phyloP scores from a whole-genome alignment of 2,888 invertebrate species.

The Dorcus hopei region DNA sequence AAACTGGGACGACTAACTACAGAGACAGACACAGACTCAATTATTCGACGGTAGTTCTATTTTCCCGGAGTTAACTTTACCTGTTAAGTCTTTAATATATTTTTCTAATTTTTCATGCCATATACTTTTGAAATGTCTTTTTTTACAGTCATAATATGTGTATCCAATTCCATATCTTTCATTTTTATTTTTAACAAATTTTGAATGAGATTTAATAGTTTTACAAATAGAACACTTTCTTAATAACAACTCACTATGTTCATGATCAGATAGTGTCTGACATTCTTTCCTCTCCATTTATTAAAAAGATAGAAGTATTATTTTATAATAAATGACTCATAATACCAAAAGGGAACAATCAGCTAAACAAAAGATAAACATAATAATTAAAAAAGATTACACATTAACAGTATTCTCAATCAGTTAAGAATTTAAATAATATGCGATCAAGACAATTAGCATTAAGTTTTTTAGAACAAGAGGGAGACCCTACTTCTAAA shows the following conservation, averaged over 20 bases:
- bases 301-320: slow-evolving; percentile 12
- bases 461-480: slow-evolving; percentile 15
- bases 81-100: no score
- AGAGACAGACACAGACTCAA: not conserved
- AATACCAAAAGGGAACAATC: slow-evolving; percentile 16
- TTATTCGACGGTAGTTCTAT: no score
- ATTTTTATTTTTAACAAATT: no score
- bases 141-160: no score
- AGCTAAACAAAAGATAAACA: slow-evolving; percentile 17
- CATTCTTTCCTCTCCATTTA: slow-evolving; percentile 5
- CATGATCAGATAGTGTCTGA: not conserved
- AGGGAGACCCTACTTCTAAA: slow-evolving; percentile 11
- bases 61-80: no score
- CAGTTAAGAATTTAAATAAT: slow-evolving; percentile 18
- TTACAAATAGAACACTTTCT: no score
- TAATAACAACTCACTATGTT: no score
- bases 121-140: no score
- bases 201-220: no score
- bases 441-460: not conserved
- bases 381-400: slow-evolving; percentile 17
- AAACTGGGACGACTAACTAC: no score
- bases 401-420: slow-evolving; percentile 5
- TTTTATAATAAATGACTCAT: slow-evolving; percentile 18
- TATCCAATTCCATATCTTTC: no score
- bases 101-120: no score